Percentiles rank a stretch among this genome's conserved stretches.
Evolutionary conservation across 2,888 invertebrate genomes (phyloP).

Genomic region (Tetragonula carbonaria): DNA sequence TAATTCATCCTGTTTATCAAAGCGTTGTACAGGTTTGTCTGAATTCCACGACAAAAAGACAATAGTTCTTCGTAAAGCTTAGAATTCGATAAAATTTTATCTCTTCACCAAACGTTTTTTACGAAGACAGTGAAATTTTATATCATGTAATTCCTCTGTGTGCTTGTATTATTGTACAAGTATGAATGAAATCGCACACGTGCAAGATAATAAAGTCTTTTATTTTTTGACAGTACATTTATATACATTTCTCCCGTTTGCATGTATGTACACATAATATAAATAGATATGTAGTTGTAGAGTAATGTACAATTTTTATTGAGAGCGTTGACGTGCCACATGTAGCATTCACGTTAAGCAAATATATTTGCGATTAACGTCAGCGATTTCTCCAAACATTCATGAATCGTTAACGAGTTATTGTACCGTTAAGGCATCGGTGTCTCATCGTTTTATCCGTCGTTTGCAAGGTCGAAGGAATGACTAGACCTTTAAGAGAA

Average conservation of each 20-base stretch:
- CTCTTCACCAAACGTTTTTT: neutral
- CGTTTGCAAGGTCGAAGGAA: constrained; percentile 30
- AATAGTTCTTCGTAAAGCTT: neutral
- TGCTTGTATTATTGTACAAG: neutral
- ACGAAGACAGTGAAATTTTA: neutral
- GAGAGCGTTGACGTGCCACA: neutral
- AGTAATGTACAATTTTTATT: neutral
- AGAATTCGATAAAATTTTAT: constrained; percentile 16
- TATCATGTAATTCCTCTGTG: neutral
- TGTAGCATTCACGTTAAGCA: neutral
- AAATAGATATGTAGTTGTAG: constrained; percentile 2
- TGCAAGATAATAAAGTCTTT: constrained; percentile 28
- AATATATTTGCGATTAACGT: neutral
- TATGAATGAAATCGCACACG: neutral
- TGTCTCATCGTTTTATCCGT: constrained; percentile 9
- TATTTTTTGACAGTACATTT: constrained; percentile 39
- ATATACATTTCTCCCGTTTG: constrained; percentile 16
- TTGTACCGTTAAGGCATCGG: neutral
- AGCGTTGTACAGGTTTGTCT: neutral
- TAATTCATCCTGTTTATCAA: too few relatives aligned
- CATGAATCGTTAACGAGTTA: neutral
- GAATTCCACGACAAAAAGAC: neutral
- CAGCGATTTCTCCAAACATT: neutral
- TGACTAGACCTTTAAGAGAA: constrained; percentile 39
- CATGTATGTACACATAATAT: constrained; percentile 30